Conservation (phyloP, 2,113 vertebrate species). For the Hemibagrus wyckioides region DNA sequence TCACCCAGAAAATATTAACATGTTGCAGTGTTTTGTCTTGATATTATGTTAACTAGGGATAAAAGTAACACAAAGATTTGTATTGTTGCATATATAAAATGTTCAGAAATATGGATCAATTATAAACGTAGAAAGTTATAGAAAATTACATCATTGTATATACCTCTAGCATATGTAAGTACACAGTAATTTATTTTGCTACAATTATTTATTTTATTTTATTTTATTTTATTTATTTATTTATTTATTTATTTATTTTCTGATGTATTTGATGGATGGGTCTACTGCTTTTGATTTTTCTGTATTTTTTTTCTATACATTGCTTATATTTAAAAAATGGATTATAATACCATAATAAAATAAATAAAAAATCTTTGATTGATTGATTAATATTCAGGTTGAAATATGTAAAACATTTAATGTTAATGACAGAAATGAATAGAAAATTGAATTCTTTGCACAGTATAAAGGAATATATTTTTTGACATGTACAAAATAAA, state of each 20-base stretch:
- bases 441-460: neutral
- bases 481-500: too few species aligned
- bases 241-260: too few species aligned
- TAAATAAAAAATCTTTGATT: too few species aligned
- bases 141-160: neutral
- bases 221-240: too few species aligned
- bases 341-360: neutral
- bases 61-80: neutral
- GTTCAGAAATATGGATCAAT: neutral
- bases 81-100: neutral
- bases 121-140: neutral
- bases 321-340: neutral
- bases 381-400: too few species aligned
- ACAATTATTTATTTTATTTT: too few species aligned
- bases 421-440: neutral
- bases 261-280: too few species aligned
- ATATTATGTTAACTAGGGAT: neutral
- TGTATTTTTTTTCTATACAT: neutral
- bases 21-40: neutral
- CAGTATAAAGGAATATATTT: neutral
- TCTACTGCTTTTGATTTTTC: neutral
- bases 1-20: neutral
- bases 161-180: neutral
- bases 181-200: too few species aligned
- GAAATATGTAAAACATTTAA: neutral